Percentiles rank a stretch among this genome's conserved stretches.
These are phyloP conservation scores for Palythoa grandiflora DNA, from an alignment of 92 coral and sea anemone species.

Conservation along the genomic window DNA sequence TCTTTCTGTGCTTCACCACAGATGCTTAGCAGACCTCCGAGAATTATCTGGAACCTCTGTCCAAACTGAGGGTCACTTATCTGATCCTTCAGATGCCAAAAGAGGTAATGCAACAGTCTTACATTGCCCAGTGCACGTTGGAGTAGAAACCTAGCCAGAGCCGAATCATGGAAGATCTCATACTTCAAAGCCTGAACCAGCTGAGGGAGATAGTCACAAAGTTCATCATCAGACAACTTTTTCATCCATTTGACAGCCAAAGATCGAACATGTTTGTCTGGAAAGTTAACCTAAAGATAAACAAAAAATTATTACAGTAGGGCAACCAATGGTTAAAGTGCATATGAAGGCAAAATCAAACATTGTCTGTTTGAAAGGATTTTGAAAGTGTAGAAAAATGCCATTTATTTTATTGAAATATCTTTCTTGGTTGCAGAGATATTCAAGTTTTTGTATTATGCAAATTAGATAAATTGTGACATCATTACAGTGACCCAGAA, in stretches of 20 bases:
- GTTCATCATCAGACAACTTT: constrained; percentile 88
- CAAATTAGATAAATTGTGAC: too few relatives aligned
- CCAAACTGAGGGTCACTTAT: constrained; percentile 99
- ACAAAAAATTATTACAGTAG: background rate
- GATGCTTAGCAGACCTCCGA: constrained; percentile 89
- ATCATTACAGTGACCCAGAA: background rate
- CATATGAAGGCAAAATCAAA: too few relatives aligned
- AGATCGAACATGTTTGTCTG: constrained; percentile 90
- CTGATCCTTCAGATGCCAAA: constrained; percentile 96
- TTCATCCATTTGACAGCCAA: constrained; percentile 98
- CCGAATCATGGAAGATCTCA: constrained; percentile 96
- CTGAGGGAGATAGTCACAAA: constrained; percentile 97
- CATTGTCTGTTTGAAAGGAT: too few relatives aligned
- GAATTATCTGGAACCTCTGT: constrained; percentile 93
- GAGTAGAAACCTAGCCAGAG: constrained; percentile 91
- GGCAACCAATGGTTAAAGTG: background rate
- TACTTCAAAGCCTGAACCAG: constrained; percentile 97
- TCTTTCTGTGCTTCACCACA: constrained; percentile 95
- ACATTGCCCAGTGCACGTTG: constrained; percentile 92
- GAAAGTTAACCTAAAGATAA: constrained; percentile 69
- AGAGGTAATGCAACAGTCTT: constrained; percentile 87
- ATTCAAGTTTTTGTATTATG: too few relatives aligned
- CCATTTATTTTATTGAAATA: too few relatives aligned
- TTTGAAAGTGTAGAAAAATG: too few relatives aligned
- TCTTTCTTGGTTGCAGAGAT: too few relatives aligned